A percentile compares a stretch with the other conserved stretches of the same genome.
These are phyloP conservation scores for Phrynosoma platyrhinos DNA, from an alignment of 2,113 vertebrate genomes.

Conservation along the genomic window DNA sequence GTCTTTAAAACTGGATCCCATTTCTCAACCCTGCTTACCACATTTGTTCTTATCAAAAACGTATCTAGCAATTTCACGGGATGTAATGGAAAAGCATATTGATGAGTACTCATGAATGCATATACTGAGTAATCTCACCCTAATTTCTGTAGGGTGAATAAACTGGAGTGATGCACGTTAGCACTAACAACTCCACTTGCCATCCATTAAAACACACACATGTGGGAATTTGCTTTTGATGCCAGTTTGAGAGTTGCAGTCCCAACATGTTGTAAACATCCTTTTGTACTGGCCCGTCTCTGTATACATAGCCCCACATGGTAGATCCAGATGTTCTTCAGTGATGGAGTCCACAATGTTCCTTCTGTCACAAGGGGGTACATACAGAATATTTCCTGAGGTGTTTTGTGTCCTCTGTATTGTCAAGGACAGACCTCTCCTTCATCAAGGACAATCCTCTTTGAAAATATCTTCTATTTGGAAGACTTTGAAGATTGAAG, in stretches of 20 bases:
- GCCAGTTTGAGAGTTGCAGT: neutral
- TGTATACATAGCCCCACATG: neutral
- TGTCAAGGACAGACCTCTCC: neutral
- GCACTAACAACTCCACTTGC: neutral
- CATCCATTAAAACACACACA: neutral
- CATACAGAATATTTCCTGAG: neutral
- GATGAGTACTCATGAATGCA: neutral
- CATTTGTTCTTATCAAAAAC: conserved; percentile 13
- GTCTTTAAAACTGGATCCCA: conserved; percentile 25
- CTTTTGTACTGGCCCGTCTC: neutral
- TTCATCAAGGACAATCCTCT: neutral
- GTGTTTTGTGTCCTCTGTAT: neutral
- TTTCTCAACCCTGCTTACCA: neutral
- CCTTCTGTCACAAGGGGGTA: neutral
- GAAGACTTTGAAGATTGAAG: neutral
- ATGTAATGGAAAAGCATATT: conserved; percentile 2
- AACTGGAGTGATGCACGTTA: neutral
- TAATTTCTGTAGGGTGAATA: neutral
- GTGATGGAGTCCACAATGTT: neutral
- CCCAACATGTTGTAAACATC: neutral
- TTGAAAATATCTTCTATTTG: neutral
- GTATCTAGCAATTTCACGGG: conserved; percentile 16
- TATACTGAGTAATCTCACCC: conserved; percentile 9
- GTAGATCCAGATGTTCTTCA: neutral
- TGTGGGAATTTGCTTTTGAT: neutral